phyloP scores from a whole-genome alignment of 2,888 invertebrate genomes.

The Rhaphigaster nebulosa region DNA sequence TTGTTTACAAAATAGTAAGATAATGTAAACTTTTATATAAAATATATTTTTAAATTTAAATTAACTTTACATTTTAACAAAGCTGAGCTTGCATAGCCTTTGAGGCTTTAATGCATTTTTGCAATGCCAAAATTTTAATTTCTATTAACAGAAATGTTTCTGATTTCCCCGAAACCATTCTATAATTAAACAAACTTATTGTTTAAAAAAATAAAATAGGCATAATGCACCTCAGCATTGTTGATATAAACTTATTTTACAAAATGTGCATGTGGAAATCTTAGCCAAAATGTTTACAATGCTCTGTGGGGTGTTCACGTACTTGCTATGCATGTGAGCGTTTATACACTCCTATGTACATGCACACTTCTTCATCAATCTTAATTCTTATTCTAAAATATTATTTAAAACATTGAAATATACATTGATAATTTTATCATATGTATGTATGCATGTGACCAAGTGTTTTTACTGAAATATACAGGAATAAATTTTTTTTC shows the following conservation, averaged over 20 bases:
- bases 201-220: slow-evolving; percentile 57
- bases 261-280: slow-evolving; percentile 60
- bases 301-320: slow-evolving; percentile 54
- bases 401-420: slow-evolving; percentile 59
- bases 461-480: background rate
- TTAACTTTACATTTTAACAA: slow-evolving; percentile 57
- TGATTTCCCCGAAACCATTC: slow-evolving; percentile 37
- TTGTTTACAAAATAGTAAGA: slow-evolving; percentile 49
- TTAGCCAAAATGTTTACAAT: slow-evolving; percentile 51
- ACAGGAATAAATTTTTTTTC: background rate
- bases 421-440: slow-evolving; percentile 47
- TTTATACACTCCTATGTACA: slow-evolving; percentile 55
- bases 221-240: slow-evolving; percentile 64
- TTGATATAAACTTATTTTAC: slow-evolving; percentile 58
- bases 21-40: slow-evolving; percentile 56
- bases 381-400: slow-evolving; percentile 40
- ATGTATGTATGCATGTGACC: slow-evolving; percentile 20
- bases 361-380: slow-evolving; percentile 50
- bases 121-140: slow-evolving; percentile 9
- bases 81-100: slow-evolving; percentile 57
- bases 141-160: slow-evolving; percentile 35
- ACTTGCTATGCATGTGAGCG: slow-evolving; percentile 57
- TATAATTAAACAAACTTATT: slow-evolving; percentile 40
- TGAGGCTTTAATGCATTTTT: slow-evolving; percentile 46
- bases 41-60: slow-evolving; percentile 53